Evolutionary conservation across 1,140 invertebrate genomes (phyloP).

Genomic region (Frieseomelitta varia): DNA sequence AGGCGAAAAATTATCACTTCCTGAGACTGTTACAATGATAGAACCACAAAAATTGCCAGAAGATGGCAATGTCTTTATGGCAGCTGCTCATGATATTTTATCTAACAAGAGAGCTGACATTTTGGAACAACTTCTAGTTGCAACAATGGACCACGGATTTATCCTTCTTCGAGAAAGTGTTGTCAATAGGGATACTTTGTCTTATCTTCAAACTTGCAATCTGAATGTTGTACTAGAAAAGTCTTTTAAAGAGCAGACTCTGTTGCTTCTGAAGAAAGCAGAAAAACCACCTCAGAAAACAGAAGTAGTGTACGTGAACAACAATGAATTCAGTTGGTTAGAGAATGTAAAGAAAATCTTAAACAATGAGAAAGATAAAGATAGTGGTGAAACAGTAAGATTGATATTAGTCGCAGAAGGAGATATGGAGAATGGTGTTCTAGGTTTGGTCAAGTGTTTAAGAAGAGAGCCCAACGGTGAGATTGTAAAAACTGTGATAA

Average conservation of each 20-base stretch:
- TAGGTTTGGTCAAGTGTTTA: constrained; percentile 92
- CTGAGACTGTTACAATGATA: constrained; percentile 82
- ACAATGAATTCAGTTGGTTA: constrained; percentile 82
- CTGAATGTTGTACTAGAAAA: constrained; percentile 74
- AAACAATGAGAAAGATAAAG: constrained; percentile 76
- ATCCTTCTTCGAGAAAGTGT: constrained; percentile 80
- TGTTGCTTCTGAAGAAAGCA: constrained; percentile 74
- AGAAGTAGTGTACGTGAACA: constrained; percentile 70
- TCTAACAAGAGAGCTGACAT: constrained; percentile 44
- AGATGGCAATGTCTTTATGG: constrained; percentile 84
- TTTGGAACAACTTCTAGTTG: constrained; percentile 69
- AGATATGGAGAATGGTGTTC: constrained; percentile 87
- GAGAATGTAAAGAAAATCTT: constrained; percentile 81
- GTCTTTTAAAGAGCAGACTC: constrained; percentile 61
- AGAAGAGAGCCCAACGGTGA: constrained; percentile 87
- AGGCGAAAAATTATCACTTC: constrained; percentile 81
- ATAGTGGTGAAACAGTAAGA: constrained; percentile 31
- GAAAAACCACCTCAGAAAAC: constrained; percentile 64
- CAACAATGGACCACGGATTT: constrained; percentile 79
- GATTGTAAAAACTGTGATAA: constrained; percentile 84
- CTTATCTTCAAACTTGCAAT: constrained; percentile 59
- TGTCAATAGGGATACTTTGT: constrained; percentile 46
- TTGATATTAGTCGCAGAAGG: constrained; percentile 84
- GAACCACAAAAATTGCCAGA: constrained; percentile 84
- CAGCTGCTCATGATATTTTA: constrained; percentile 78